A percentile compares a stretch with the other conserved stretches of the same genome.
Conservation (phyloP, 2,113 vertebrate species). For the Turnix velox region DNA sequence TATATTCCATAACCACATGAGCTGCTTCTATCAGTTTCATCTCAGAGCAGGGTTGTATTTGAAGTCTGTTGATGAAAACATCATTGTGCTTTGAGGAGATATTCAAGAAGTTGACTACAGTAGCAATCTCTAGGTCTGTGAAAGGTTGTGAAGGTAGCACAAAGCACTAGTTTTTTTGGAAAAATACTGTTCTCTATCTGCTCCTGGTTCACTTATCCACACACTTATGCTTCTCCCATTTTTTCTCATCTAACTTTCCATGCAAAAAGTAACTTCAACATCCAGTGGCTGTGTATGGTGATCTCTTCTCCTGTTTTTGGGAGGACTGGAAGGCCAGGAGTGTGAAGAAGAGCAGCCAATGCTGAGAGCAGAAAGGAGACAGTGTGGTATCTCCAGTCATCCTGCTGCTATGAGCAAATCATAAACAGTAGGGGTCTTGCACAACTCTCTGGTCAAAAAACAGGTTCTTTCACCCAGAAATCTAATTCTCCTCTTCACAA, state of each 20-base stretch:
- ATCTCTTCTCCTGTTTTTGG: background rate
- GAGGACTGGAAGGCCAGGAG: background rate
- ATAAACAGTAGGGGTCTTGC: background rate
- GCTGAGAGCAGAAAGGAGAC: background rate
- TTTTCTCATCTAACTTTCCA: background rate
- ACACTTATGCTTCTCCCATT: background rate
- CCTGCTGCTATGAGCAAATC: background rate
- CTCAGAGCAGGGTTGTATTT: background rate
- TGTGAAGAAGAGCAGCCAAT: background rate
- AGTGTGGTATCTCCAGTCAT: background rate
- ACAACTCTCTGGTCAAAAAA: background rate
- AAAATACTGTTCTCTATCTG: background rate
- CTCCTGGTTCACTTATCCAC: background rate
- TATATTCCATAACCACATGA: background rate
- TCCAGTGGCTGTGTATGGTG: background rate
- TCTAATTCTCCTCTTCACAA: background rate
- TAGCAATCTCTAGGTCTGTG: no score
- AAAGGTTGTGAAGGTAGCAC: no score
- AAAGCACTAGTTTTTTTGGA: background rate
- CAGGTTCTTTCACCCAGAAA: background rate
- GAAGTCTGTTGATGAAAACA: background rate
- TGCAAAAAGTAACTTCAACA: background rate
- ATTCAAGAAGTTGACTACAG: background rate
- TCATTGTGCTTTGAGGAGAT: background rate
- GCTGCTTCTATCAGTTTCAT: background rate